Evolutionary conservation across 1,140 invertebrate species (phyloP).

Genomic region (Drosophila lowei): DNA sequence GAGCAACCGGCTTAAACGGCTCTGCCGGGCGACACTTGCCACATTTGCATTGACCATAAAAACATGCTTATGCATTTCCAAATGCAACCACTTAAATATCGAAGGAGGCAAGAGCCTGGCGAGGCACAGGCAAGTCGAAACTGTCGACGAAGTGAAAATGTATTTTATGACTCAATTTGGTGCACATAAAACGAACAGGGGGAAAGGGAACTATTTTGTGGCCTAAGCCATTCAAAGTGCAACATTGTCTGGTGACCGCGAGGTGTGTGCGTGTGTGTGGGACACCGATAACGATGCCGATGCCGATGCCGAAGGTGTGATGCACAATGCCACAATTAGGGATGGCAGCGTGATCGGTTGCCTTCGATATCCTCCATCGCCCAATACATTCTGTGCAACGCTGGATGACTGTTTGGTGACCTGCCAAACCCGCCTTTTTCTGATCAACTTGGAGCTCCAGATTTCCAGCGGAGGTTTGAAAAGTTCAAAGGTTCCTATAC

Average conservation of each 20-base stretch:
- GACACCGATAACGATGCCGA: slow-evolving; percentile 27
- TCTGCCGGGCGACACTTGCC: slow-evolving; percentile 31
- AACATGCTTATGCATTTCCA: slow-evolving; percentile 51
- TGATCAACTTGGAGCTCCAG: too few species aligned
- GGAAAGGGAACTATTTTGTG: slow-evolving; percentile 25
- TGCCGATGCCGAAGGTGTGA: slow-evolving; percentile 58
- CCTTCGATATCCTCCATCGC: neutral
- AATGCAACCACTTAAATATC: slow-evolving; percentile 60
- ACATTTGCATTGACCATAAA: slow-evolving; percentile 53
- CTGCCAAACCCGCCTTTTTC: too few species aligned
- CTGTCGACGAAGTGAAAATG: slow-evolving; percentile 61
- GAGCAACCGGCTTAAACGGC: slow-evolving; percentile 50
- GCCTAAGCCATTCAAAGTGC: slow-evolving; percentile 64
- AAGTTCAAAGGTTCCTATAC: too few species aligned
- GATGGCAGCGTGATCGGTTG: slow-evolving; percentile 23
- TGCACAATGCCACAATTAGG: neutral
- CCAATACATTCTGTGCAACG: neutral
- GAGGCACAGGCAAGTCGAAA: neutral
- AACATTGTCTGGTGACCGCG: slow-evolving; percentile 50
- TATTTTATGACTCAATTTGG: slow-evolving; percentile 80
- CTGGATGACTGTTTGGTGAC: too few species aligned
- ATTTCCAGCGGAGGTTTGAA: too few species aligned
- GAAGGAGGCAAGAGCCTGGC: neutral
- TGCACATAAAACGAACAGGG: slow-evolving; percentile 66
- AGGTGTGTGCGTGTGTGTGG: neutral